Base-by-base conservation (phyloP, 1,140 invertebrate species). In the Helicoverpa armigera region DNA sequence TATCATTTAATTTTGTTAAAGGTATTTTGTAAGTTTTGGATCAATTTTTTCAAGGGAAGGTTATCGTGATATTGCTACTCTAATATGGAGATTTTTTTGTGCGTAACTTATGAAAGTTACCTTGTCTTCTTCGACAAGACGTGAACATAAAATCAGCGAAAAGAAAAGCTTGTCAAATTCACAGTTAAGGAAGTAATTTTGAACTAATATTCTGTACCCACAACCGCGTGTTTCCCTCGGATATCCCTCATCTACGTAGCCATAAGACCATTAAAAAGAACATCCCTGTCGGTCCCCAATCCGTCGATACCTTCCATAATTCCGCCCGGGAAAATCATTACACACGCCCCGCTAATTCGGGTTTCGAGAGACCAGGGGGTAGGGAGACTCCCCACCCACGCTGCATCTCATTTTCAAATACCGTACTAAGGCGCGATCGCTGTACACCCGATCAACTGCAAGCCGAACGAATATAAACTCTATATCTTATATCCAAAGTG, bases 341-440 rank as follows among this genome's bases (percentile, higher is more conserved):
- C 92, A 92, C 88, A 94, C 92, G 94, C 91, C 92, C 91, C 88
- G 92, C 91, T 94, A 94, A 95, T 94, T 95, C 91, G 90, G 90
- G 93, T 94, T 94, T 92, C 91, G 92, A 93, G 90, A 87, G 88
- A 82, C 86, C 86, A 86, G 84, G 86, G 72, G 23, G 74, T 65
- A 85, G 84, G 75, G 84, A 76, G 60, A 63, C 60, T 16, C 63
- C 80, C 86, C 84, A 63, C 86, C 87, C 87, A 89, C 92, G 87
- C 92, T 95, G 94, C 94, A 95, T 95, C 94, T 94, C 94, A 94
- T 94, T 95, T 94, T 92, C 91, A 92, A 94, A 94, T 92, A 88
- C 89, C 83, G 86, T 85, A 87, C 90, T 88, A 90, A 89, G 90
- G 84, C 84, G 81, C 85, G 61, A 89, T 89, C 91, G 86, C 89